These are phyloP conservation scores for Larimichthys polyactis DNA, from an alignment of 2,113 vertebrate genomes.

Conservation along the genomic window DNA sequence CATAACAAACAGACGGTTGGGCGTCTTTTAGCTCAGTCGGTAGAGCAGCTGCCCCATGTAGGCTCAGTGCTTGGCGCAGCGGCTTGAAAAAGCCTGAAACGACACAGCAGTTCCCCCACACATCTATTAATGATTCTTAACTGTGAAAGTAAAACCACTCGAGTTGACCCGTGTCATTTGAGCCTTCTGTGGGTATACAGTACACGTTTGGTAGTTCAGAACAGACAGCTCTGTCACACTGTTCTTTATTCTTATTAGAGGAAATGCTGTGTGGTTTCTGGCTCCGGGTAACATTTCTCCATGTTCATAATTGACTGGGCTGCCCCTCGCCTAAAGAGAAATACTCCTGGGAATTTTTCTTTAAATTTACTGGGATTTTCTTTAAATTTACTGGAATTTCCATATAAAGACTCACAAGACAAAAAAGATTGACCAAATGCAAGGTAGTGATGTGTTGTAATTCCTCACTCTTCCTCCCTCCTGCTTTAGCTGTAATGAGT, in stretches of 20 bases:
- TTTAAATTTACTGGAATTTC: constrained; percentile 17
- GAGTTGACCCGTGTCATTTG: neutral
- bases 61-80: too few relatives aligned
- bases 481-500: constrained; percentile 61
- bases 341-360: neutral
- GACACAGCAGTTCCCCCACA: neutral
- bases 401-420: constrained; percentile 29
- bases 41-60: too few relatives aligned
- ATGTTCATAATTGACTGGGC: constrained; percentile 22
- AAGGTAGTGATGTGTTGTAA: constrained; percentile 47
- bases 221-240: neutral
- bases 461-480: constrained; percentile 63
- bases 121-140: neutral
- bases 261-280: constrained; percentile 7
- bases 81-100: constrained; percentile 1
- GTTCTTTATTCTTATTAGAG: neutral
- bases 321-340: neutral
- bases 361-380: neutral
- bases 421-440: constrained; percentile 14
- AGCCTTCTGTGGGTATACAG: neutral
- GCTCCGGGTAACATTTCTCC: constrained; percentile 34
- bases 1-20: neutral
- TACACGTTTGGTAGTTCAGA: neutral
- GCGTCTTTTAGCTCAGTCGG: too few relatives aligned
- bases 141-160: neutral